Percentiles rank a stretch among this genome's conserved stretches.
Conservation (phyloP, 1,140 invertebrate genomes). For the Ridgeia piscesae region DNA sequence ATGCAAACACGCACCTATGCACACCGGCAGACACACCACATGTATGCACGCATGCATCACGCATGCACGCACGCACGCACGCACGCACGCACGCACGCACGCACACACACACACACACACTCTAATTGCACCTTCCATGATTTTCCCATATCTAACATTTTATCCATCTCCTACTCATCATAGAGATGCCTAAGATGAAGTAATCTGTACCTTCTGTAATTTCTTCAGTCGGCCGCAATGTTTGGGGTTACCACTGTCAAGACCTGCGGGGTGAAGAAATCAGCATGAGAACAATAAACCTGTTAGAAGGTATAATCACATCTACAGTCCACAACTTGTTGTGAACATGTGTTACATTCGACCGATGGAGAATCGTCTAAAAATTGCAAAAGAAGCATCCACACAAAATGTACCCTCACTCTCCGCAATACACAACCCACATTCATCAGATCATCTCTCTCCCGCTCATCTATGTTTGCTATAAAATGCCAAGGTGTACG, state of each 20-base stretch:
- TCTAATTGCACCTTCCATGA: neutral
- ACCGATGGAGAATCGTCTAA: no score
- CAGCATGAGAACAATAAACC: neutral
- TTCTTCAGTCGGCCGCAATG: neutral
- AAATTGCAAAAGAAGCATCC: no score
- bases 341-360: no score
- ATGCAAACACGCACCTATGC: neutral
- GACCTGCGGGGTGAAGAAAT: neutral
- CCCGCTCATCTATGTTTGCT: no score
- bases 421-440: no score
- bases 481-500: no score
- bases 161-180: neutral
- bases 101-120: neutral
- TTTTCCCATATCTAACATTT: neutral
- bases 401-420: no score
- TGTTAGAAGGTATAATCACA: no score
- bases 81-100: neutral
- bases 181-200: neutral
- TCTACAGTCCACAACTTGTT: no score
- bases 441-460: no score
- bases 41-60: neutral
- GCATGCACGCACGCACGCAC: neutral
- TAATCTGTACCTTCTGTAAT: neutral
- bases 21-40: no score
- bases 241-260: neutral